Evolutionary conservation across 2,888 invertebrate species (phyloP).

Genomic region (Xestia xanthographa): DNA sequence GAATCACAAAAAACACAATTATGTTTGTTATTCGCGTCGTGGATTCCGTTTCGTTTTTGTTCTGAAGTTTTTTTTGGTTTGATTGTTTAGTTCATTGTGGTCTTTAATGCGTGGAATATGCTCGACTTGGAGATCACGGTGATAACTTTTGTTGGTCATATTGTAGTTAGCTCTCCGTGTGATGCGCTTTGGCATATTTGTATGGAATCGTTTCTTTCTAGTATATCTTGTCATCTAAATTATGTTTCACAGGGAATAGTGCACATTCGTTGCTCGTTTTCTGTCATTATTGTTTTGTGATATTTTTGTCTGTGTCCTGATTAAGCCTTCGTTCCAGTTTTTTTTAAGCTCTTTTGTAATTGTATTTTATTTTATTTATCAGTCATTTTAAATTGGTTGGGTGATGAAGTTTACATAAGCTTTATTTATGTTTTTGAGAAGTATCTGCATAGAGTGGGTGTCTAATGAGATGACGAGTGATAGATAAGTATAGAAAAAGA

Average conservation of each 20-base stretch:
- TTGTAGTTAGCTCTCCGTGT: conserved; percentile 51
- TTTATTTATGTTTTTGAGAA: neutral
- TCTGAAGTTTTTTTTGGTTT: conserved; percentile 74
- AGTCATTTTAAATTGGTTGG: neutral
- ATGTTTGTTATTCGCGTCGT: conserved; percentile 88
- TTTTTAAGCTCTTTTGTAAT: neutral
- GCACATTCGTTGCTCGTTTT: conserved; percentile 37
- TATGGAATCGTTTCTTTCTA: conserved; percentile 34
- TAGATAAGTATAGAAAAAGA: too few relatives aligned
- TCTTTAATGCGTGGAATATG: conserved; percentile 66
- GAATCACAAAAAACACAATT: conserved; percentile 89
- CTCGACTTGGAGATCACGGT: conserved; percentile 72
- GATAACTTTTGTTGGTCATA: conserved; percentile 68
- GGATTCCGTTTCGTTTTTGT: conserved; percentile 77
- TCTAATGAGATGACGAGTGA: too few relatives aligned
- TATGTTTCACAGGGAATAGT: conserved; percentile 18
- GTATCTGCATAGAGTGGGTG: too few relatives aligned
- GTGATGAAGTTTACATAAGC: neutral
- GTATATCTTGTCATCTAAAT: conserved; percentile 59
- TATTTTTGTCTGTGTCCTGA: conserved; percentile 1
- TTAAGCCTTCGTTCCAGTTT: neutral
- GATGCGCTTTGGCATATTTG: conserved; percentile 62
- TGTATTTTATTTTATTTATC: neutral
- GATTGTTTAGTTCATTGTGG: conserved; percentile 79
- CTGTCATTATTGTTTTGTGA: neutral